Evolutionary conservation across 2,113 vertebrate species (phyloP), one percentile per base, ranked within the genome.

Genomic region (Rhabdomys dilectus): DNA sequence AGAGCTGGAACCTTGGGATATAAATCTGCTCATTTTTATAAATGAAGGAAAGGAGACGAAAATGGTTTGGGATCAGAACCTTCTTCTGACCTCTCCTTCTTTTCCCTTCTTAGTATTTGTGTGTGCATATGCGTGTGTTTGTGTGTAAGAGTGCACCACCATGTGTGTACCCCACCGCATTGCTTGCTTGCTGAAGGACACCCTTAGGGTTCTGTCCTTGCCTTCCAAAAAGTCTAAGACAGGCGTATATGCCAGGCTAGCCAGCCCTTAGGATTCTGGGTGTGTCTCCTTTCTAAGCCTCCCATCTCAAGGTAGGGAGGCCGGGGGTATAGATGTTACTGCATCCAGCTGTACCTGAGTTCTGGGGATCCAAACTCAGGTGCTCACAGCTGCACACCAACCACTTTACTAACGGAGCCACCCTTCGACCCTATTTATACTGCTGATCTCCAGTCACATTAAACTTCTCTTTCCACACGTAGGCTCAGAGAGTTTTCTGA

Each of bases 31-130:
- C 62, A 45, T 66, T 92, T 86, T 88, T 31, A 92, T n/a, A 97
- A 62, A 95, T 42, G 73, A 75, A 77, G 68, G 96, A 96, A 95
- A 60, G 39, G 77, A 88, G 64, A 73, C 51, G 9, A 88, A 90
- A 45, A 73, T 68, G 75, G 29, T 36, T 88, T 92, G 39, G 60
- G 9, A 94, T 24, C 29, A 94, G 82, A 91, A 91, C 29, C 34
- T 87, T 70, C 45, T 70, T 70, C 62, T 90, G 68, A 75, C 81
- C 5, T n/a, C 48, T 17, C 64, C 8, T 45, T 29, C 56, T 39
- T 39, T 60, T 26, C 80, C 22, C 53, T 16, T n/a, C 36, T 81
- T 39, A 60, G 24, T 62, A 36, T 26, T 12, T 29, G 31, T 60
- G 53, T 62, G 80, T 42, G 13, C 60, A 4, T 39, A 22, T 39